Evolutionary conservation across 2,888 invertebrate genomes (phyloP), one percentile per base, ranked within the genome.

Genomic region (Drosophila rubida): DNA sequence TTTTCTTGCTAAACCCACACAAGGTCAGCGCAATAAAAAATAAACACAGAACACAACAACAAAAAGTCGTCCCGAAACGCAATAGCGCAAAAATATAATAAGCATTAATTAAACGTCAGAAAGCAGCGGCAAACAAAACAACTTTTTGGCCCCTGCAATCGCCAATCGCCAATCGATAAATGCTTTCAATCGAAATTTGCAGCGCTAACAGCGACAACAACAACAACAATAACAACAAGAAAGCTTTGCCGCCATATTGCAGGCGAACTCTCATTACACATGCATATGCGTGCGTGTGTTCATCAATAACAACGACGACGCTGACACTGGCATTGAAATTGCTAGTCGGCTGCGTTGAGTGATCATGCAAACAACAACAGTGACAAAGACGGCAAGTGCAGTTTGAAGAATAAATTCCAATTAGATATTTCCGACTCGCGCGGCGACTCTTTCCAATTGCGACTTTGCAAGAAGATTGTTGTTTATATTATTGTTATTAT

Each of bases 321-420:
- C 65, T 87, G 81, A 66, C 81, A 80, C 55, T 87, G 87, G 84
- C 81, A 87, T 84, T 81, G 87, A 86, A 80, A 86, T 63, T 64
- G 48, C 45, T 27, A 60, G 39, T 9, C 48, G 32, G n/a, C 53
- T 14, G 44, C 59, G 42, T 35, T 53, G 46, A 53, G 41, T 39
- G 65, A 78, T 71, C 63, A 39, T 68, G 59, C 51, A 46, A 44
- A 45, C 14, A 35, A 35, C 8, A 42, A 22, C 19, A 51, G 16
- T 3, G 45, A 30, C 48, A 14, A 27, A 54, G 32, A 32, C 30
- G 19, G 4, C 41, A 19, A 78, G 53, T 87, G 84, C 69, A 50
- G 51, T 16, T 45, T 19, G 46, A 48, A 51, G 32, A 58, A 76
- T 72, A 57, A 75, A 67, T 72, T 76, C 62, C 67, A 76, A 67